phyloP scores from a whole-genome alignment of 2,888 invertebrate genomes.

The Ophraella communa region DNA sequence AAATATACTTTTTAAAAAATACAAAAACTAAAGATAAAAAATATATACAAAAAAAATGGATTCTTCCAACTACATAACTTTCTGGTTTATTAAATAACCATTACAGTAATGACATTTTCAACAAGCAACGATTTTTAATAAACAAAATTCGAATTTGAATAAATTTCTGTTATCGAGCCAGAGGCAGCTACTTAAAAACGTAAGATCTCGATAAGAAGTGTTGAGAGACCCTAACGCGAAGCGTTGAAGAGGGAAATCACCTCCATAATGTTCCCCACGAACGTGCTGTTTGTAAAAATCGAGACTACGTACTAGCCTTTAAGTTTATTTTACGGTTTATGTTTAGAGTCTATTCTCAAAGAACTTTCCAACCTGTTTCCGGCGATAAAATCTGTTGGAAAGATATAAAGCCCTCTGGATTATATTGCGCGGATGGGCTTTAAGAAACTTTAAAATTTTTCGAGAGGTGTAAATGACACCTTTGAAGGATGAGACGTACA shows the following conservation, averaged over 20 bases:
- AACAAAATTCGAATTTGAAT: constrained; percentile 22
- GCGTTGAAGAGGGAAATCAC: constrained; percentile 67
- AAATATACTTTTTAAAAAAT: too few species aligned
- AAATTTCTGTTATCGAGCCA: constrained; percentile 53
- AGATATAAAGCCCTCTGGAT: background rate
- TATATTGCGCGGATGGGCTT: background rate
- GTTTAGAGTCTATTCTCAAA: background rate
- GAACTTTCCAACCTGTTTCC: background rate
- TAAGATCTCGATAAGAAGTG: constrained; percentile 69
- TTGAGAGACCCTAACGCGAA: constrained; percentile 69
- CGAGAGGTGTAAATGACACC: background rate
- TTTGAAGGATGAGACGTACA: background rate
- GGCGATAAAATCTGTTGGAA: background rate
- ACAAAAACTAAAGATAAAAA: too few species aligned
- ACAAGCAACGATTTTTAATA: constrained; percentile 6
- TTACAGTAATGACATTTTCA: too few species aligned
- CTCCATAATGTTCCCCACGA: constrained; percentile 62
- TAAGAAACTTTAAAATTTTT: background rate
- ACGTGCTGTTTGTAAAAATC: constrained; percentile 50
- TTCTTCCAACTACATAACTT: too few species aligned
- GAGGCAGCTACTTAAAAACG: constrained; percentile 64
- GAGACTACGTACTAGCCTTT: background rate
- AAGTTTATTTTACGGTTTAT: background rate
- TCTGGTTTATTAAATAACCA: too few species aligned
- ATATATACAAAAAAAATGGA: too few species aligned